These are phyloP conservation scores for Chionodraco myersi DNA, from an alignment of 2,113 vertebrate genomes.

Conservation along the genomic window DNA sequence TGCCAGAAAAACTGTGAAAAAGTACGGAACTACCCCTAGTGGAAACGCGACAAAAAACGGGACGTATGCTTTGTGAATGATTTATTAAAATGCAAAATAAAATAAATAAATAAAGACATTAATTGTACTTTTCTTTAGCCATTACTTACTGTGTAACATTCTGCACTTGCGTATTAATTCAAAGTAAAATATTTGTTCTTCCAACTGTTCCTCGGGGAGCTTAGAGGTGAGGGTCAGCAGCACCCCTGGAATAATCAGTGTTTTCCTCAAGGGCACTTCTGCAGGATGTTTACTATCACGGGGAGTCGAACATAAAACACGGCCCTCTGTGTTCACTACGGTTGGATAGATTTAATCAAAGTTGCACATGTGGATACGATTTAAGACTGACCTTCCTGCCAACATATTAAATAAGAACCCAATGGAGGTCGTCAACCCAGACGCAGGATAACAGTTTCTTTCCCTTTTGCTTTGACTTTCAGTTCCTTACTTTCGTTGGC, in stretches of 20 bases:
- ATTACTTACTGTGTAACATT: background rate
- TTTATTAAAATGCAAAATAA: too few relatives aligned
- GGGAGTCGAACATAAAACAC: constrained; percentile 21
- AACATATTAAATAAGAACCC: constrained; percentile 4
- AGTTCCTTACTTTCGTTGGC: constrained; percentile 47
- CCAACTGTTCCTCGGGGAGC: background rate
- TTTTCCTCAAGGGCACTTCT: constrained; percentile 34
- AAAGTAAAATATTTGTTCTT: background rate
- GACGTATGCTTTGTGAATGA: too few relatives aligned
- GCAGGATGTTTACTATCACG: constrained; percentile 31
- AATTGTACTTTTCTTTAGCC: background rate
- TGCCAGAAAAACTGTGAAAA: too few relatives aligned
- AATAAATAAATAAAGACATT: background rate
- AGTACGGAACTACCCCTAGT: too few relatives aligned
- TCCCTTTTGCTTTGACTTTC: constrained; percentile 43
- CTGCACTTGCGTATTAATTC: background rate
- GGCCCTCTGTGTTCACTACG: background rate
- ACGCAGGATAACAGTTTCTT: background rate
- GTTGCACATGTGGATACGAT: constrained; percentile 28
- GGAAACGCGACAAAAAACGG: too few relatives aligned
- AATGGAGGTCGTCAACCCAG: background rate
- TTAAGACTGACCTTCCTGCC: constrained; percentile 11
- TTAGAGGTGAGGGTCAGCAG: constrained; percentile 23
- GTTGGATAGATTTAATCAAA: constrained; percentile 15
- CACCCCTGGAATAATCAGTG: background rate